Conservation (phyloP, 2,797 vertebrate genomes). For the Neomorphus geoffroyi region DNA sequence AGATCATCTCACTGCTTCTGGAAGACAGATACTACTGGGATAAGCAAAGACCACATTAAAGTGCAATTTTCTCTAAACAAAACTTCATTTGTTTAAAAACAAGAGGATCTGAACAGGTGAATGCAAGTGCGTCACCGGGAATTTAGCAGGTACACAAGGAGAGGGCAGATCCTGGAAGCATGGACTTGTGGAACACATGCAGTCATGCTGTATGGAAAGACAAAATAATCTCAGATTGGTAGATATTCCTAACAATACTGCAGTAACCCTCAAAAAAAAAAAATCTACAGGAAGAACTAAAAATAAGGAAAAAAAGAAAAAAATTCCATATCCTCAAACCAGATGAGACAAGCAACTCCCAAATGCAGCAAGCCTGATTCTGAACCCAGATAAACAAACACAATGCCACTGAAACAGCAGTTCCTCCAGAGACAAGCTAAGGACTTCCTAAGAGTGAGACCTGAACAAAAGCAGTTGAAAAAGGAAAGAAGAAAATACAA, state of each 20-base stretch:
- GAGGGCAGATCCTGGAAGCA: background rate
- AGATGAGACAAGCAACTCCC: background rate
- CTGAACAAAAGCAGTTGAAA: background rate
- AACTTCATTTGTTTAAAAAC: background rate
- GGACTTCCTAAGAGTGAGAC: background rate
- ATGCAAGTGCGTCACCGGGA: background rate
- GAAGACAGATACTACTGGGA: background rate
- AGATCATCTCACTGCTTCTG: background rate
- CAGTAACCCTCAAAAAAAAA: background rate
- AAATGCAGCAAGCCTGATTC: background rate
- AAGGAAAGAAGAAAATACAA: background rate
- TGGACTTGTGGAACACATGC: rapidly evolving
- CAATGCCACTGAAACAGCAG: background rate
- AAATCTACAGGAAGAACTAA: background rate
- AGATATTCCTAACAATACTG: background rate
- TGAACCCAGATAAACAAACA: background rate
- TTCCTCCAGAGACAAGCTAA: background rate
- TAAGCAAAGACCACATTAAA: background rate
- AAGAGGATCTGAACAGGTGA: background rate
- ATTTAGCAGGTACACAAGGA: background rate
- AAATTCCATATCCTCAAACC: background rate
- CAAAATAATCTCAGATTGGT: background rate
- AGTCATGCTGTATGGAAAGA: background rate
- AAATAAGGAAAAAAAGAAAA: background rate
- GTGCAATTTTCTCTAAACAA: background rate